Evolutionary conservation across 2,888 invertebrate species (phyloP).

Genomic region (Tipula vernalis): DNA sequence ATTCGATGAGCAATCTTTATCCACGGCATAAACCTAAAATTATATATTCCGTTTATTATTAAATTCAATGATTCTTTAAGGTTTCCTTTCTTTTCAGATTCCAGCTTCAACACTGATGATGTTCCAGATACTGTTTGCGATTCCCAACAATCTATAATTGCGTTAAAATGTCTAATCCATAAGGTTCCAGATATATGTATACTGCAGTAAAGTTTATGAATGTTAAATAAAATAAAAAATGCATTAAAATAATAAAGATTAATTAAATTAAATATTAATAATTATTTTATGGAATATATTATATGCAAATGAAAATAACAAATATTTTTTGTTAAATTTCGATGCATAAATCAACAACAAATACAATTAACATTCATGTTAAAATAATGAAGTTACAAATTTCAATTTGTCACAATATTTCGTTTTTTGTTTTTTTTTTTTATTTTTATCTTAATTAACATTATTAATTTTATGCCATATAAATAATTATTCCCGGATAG

Average conservation of each 20-base stretch:
- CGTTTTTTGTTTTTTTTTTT: neutral
- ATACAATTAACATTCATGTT: neutral
- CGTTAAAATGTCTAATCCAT: too few species aligned
- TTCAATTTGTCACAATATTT: neutral
- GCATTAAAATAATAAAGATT: neutral
- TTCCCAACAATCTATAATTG: too few species aligned
- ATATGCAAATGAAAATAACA: neutral
- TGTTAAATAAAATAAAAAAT: neutral
- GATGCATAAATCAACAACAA: too few species aligned
- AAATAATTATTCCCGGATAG: neutral
- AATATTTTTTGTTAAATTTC: neutral
- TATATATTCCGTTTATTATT: too few species aligned
- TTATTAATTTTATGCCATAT: neutral
- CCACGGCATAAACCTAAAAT: too few species aligned
- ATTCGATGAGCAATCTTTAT: too few species aligned
- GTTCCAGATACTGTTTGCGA: too few species aligned
- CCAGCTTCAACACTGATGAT: too few species aligned
- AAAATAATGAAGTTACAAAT: neutral
- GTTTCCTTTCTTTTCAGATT: too few species aligned
- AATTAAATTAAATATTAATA: neutral
- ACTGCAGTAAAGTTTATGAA: too few species aligned
- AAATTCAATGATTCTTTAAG: too few species aligned
- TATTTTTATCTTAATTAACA: neutral
- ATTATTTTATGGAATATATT: neutral
- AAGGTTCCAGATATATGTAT: too few species aligned